Evolutionary conservation across 2,888 invertebrate genomes (phyloP).

Genomic region (Limnephilus lunatus): DNA sequence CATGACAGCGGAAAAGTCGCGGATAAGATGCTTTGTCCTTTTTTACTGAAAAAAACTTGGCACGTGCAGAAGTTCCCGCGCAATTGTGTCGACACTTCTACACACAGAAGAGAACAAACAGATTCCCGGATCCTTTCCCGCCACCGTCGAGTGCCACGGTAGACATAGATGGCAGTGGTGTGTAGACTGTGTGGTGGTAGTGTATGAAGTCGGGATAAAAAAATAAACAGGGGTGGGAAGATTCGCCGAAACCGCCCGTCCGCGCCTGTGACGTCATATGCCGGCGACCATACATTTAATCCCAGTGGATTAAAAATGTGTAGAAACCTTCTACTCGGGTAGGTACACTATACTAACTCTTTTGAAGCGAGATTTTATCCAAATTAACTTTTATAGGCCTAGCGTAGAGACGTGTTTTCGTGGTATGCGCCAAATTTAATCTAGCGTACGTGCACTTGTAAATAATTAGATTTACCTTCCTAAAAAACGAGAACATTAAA

Average conservation of each 20-base stretch:
- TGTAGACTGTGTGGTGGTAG: neutral
- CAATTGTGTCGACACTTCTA: conserved; percentile 9
- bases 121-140: conserved; percentile 1
- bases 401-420: no score
- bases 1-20: neutral
- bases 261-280: neutral
- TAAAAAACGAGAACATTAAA: neutral
- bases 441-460: neutral
- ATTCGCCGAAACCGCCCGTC: neutral
- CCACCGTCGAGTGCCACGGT: neutral
- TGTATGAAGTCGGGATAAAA: conserved; percentile 1
- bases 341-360: no score
- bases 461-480: neutral
- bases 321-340: neutral
- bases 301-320: neutral
- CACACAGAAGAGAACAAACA: neutral
- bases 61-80: conserved; percentile 2
- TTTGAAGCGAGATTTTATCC: neutral
- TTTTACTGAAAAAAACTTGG: neutral
- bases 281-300: neutral
- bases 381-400: neutral
- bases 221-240: conserved; percentile 11
- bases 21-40: neutral
- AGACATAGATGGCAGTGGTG: neutral
- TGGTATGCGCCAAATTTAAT: neutral